Base-by-base conservation (phyloP, 2,888 invertebrate genomes). In the Ormyrus thymus region DNA sequence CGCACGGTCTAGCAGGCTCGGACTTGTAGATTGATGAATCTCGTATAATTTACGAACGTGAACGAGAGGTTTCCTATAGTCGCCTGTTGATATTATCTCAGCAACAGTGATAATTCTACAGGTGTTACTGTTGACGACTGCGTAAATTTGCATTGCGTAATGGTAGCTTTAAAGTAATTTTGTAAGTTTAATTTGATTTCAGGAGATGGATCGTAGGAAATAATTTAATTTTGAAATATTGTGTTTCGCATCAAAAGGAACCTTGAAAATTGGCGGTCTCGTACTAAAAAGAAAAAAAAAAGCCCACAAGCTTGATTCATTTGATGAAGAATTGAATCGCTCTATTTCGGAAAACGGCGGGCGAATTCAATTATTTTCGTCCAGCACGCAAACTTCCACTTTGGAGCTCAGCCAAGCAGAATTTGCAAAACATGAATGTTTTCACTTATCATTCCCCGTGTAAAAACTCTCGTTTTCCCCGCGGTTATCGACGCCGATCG, bases 291-390 rank as follows among this genome's bases (percentile, higher is more conserved):
- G 3, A 29, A 29, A 29, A 29, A 29, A 29, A 29, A 29, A 29
- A 29, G 2, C 29, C 1, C 1, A 29, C 66, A 29, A 15, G 62
- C 51, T 56, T 51, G 61, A 62, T 76, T 64, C 43, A 56, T 68
- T 64, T 56, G 50, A 46, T 29, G 59, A 72, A 72, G 43, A 74
- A 69, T 69, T 76, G 66, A 70, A 78, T 50, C 64, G 58, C 58
- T 69, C 78, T 74, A 74, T 78, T 78, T 78, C 29, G 64, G 59
- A 74, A 74, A 74, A 64, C 29, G 58, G 10, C 53, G 43, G 62
- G 50, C 9, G 29, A 45, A 72, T 76, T 73, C 62, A 76, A 76
- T 76, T 73, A 64, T 78, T 80, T 80, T 80, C 72, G 72, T 76
- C 72, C 65, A 75, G 70, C 73, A 43, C 68, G 68, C 72, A 29